These are phyloP conservation scores for Coelinius sp. DNA, from an alignment of 2,888 invertebrate genomes.

Conservation along the genomic window DNA sequence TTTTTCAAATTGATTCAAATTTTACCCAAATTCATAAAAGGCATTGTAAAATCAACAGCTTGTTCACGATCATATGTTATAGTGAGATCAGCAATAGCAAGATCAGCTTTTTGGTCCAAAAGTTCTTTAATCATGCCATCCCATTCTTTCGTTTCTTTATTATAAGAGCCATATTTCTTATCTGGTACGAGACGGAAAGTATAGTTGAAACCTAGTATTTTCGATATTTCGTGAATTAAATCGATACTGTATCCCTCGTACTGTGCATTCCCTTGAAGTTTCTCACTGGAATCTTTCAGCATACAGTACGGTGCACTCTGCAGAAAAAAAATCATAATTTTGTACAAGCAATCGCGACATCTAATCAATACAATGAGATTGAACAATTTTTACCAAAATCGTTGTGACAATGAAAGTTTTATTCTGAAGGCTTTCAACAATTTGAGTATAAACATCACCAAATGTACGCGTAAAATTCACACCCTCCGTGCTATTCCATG, in stretches of 20 bases:
- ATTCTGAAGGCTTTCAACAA: slow-evolving; percentile 91
- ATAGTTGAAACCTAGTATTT: slow-evolving; percentile 89
- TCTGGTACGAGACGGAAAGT: slow-evolving; percentile 89
- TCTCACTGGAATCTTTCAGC: slow-evolving; percentile 89
- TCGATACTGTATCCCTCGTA: slow-evolving; percentile 97
- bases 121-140: slow-evolving; percentile 92
- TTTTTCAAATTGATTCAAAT: not conserved
- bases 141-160: slow-evolving; percentile 89
- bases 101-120: slow-evolving; percentile 90
- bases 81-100: slow-evolving; percentile 97
- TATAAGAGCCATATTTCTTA: slow-evolving; percentile 86
- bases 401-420: slow-evolving; percentile 93
- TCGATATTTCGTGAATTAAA: slow-evolving; percentile 92
- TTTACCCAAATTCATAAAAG: slow-evolving; percentile 94
- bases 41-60: slow-evolving; percentile 84
- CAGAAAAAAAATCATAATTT: slow-evolving; percentile 44
- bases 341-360: too few relatives aligned
- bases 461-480: slow-evolving; percentile 90
- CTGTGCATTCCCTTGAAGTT: slow-evolving; percentile 89
- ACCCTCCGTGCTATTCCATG: slow-evolving; percentile 90
- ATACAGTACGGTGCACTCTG: slow-evolving; percentile 97
- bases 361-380: too few relatives aligned
- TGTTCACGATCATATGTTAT: slow-evolving; percentile 96
- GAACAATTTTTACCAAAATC: slow-evolving; percentile 91
- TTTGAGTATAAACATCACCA: slow-evolving; percentile 88